These are phyloP conservation scores for Epinotia nisella DNA, from an alignment of 2,888 invertebrate genomes.

Conservation along the genomic window DNA sequence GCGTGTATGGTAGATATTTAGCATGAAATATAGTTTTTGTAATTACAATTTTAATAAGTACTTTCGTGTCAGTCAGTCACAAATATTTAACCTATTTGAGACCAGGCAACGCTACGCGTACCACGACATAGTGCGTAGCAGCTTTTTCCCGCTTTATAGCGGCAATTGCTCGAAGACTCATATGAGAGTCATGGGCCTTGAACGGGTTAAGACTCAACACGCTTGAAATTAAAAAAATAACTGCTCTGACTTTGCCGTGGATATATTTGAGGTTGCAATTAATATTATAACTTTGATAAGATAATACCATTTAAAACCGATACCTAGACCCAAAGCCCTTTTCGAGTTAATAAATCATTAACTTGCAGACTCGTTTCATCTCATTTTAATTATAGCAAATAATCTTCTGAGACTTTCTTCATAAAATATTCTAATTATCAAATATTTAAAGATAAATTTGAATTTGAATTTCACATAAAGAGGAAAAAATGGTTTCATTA, in stretches of 20 bases:
- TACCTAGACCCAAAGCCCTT: too few relatives aligned
- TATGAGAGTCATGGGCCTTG: too few relatives aligned
- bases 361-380: neutral
- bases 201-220: too few relatives aligned
- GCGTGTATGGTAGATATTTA: conserved; percentile 37
- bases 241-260: too few relatives aligned
- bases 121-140: too few relatives aligned
- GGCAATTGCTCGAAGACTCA: too few relatives aligned
- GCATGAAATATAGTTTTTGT: conserved; percentile 37
- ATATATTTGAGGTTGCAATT: too few relatives aligned
- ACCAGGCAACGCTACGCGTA: too few relatives aligned
- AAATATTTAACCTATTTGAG: neutral
- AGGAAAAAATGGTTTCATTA: neutral
- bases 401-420: neutral
- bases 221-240: too few relatives aligned
- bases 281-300: too few relatives aligned
- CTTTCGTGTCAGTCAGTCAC: neutral
- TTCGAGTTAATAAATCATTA: neutral
- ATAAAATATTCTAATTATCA: conserved; percentile 16
- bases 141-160: too few relatives aligned
- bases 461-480: conserved; percentile 12
- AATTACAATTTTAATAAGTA: conserved; percentile 33
- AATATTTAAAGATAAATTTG: conserved; percentile 1
- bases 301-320: neutral
- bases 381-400: neutral